Evolutionary conservation across 2,888 invertebrate genomes (phyloP), one percentile per base, ranked within the genome.

Genomic region (Trachelus tabidus): DNA sequence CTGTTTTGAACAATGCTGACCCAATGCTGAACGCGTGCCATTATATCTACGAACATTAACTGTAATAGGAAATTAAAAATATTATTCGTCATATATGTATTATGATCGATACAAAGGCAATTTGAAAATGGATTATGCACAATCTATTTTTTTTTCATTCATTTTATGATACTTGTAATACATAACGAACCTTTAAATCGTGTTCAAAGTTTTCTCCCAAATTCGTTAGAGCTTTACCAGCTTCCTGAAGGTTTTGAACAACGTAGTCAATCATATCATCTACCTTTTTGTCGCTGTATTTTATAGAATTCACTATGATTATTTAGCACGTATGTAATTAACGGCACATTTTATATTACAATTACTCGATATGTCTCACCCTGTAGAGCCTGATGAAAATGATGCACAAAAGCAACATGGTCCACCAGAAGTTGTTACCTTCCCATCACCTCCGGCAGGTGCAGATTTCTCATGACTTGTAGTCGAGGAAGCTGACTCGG

Each of bases 161-260:
- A 33, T 71, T 77, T 79, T 75, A 75, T 77, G 69, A 76, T 73
- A 77, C 73, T 40, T 75, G 77, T 77, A 78, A 77, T 77, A 40
- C 76, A 76, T 73, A 80, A 80, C 76, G 75, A 88, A 90, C 90
- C 88, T 90, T 91, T 85, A 88, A 84, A 81, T 90, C 90, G 76
- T 89, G 88, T 79, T 90, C 91, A 83, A 89, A 87, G 81, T 89
- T 90, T 75, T 88, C 88, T 73, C 87, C 84, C 77, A 91, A 84
- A 76, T 81, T 84, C 37, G 85, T 85, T 81, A 91, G 82, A 34
- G 86, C 85, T 82, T 87, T 88, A 74, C 85, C 84, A n/a, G 89
- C 90, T 79, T 90, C 90, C 75, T 85, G 84, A 4, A 90, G 83
- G 83, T 90, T 90, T 79, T 85, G 81, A 35, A 88, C 86, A 2